Evolutionary conservation across 2,888 invertebrate genomes (phyloP), one percentile per base, ranked within the genome.

Genomic region (Melanophora roralis): DNA sequence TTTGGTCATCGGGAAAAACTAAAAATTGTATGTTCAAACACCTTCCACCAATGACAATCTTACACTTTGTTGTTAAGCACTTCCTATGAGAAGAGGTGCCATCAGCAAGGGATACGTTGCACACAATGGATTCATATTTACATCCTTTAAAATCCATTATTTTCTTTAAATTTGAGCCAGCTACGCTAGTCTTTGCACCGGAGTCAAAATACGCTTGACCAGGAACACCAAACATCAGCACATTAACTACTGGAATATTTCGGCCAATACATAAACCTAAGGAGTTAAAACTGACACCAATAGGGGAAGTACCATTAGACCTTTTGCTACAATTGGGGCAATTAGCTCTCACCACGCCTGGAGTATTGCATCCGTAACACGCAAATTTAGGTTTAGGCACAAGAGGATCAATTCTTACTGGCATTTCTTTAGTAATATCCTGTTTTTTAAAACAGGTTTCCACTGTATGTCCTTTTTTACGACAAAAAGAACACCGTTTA

Each of bases 161-260:
- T 0, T 68, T 67, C 8, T 78, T 80, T 8, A 83, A 27, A 34
- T 73, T 78, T 7, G 75, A 32, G 12, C 82, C 74, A 6, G 81
- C 81, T 16, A 83, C 79, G 27, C 83, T 83, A 1, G 81, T 82
- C 38, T 77, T 65, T 19, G 82, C 77, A 45, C 77, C 81, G 2
- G 78, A 69, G 21, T 82, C 76, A 11, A 81, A 67, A 73, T 79
- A 83, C 1, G 75, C 81, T 21, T 81, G 77, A 2, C 82, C 81
- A 9, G 60, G 36, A 4, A 81, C 64, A 36, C 81, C 82, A 68
- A 74, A 78, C 11, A 78, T 9, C 14, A 74, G 60, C 0, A 81
- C 57, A 55, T 78, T 78, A 1, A 68, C 69, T 1, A 49, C 19
- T 38, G 75, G 71, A 2, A 67, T 75, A 51, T 72, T 49, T 8